Percentiles rank a stretch among this genome's conserved stretches.
Evolutionary conservation across 2,888 invertebrate genomes (phyloP).

Genomic region (Zonitis immaculata): DNA sequence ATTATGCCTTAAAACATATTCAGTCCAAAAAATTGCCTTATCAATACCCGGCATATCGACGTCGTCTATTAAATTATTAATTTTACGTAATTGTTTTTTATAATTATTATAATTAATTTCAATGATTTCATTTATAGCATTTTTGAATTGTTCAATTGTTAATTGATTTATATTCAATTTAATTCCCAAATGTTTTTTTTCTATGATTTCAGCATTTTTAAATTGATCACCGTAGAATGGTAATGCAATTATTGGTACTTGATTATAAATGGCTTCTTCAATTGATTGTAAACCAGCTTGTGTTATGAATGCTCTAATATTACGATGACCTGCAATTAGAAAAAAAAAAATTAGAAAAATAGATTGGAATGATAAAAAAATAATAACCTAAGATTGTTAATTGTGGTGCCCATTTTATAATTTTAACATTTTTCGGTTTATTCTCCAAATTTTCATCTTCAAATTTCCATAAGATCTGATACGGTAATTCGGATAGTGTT

Average conservation of each 20-base stretch:
- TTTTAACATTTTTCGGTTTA: slow-evolving; percentile 41
- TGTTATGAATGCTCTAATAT: slow-evolving; percentile 24
- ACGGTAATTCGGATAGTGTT: slow-evolving; percentile 43
- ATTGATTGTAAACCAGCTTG: slow-evolving; percentile 29
- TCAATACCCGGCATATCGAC: slow-evolving; percentile 32
- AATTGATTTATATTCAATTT: slow-evolving; percentile 21
- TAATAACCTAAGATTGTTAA: slow-evolving; percentile 41
- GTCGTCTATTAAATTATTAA: slow-evolving; percentile 22
- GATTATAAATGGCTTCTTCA: slow-evolving; percentile 27
- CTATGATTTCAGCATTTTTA: slow-evolving; percentile 25
- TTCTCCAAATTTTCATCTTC: slow-evolving; percentile 37
- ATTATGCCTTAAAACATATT: slow-evolving; percentile 32
- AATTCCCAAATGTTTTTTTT: slow-evolving; percentile 26
- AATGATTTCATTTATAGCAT: slow-evolving; percentile 31
- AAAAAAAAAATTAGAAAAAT: too few species aligned
- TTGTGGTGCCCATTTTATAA: slow-evolving; percentile 45
- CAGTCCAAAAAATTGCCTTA: slow-evolving; percentile 37
- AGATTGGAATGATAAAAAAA: too few species aligned
- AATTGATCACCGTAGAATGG: slow-evolving; percentile 30
- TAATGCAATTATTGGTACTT: slow-evolving; percentile 28
- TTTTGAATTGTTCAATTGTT: slow-evolving; percentile 24
- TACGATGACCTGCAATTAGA: slow-evolving; percentile 15
- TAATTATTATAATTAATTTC: slow-evolving; percentile 31
- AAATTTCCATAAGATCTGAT: slow-evolving; percentile 48
- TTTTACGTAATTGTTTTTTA: slow-evolving; percentile 21